Conservation (phyloP, 2,888 invertebrate species). For the Noctua janthina region DNA sequence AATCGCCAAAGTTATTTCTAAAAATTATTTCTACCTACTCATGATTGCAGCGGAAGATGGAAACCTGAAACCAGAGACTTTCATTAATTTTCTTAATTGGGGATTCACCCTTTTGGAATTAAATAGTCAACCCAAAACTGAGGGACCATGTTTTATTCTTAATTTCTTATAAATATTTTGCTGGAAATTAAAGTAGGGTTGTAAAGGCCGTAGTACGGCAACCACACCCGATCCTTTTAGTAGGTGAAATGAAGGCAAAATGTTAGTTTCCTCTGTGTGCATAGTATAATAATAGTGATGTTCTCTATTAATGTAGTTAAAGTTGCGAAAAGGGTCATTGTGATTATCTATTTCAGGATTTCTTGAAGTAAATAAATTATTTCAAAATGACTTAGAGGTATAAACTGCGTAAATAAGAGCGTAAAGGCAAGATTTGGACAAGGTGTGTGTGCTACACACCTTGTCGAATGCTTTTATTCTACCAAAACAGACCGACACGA, state of each 20-base stretch:
- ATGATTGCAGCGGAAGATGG: neutral
- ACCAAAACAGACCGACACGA: neutral
- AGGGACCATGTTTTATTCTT: constrained; percentile 23
- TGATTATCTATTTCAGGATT: neutral
- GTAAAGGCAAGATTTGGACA: neutral
- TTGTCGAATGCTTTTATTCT: neutral
- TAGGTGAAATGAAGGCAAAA: constrained; percentile 1
- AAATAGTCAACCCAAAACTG: constrained; percentile 29
- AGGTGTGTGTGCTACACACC: neutral
- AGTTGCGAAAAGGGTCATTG: neutral
- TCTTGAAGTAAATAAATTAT: neutral
- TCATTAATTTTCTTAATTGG: constrained; percentile 33
- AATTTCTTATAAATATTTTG: constrained; percentile 47
- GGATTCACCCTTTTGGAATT: constrained; percentile 19
- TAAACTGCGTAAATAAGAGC: no score
- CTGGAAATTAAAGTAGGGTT: constrained; percentile 38
- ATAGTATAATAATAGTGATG: neutral
- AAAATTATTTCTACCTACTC: neutral
- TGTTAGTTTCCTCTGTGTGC: constrained; percentile 19
- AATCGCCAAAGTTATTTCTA: no score
- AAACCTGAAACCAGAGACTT: constrained; percentile 9
- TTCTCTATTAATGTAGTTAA: neutral
- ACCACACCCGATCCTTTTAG: constrained; percentile 16
- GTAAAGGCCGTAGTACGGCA: neutral
- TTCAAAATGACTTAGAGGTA: neutral